Evolutionary conservation across 2,797 vertebrate species (phyloP).

Genomic region (Anguilla anguilla): DNA sequence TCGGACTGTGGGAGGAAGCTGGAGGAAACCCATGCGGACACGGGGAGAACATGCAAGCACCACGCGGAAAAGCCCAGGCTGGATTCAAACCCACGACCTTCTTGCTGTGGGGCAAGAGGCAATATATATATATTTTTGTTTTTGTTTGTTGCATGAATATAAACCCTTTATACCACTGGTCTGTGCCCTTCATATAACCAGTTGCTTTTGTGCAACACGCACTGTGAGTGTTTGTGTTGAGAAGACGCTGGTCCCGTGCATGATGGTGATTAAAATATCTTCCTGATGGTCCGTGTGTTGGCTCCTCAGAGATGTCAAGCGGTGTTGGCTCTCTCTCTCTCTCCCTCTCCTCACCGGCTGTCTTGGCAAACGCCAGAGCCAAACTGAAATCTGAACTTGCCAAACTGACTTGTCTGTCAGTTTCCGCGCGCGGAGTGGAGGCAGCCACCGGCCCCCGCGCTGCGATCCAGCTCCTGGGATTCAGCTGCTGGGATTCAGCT

Average conservation of each 20-base stretch:
- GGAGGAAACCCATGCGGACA: no score
- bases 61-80: no score
- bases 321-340: not conserved
- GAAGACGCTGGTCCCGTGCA: not conserved
- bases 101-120: no score
- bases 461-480: constrained; percentile 60
- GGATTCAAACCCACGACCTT: no score
- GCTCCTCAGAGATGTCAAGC: not conserved
- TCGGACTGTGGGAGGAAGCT: no score
- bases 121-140: no score
- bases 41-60: no score
- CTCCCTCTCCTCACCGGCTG: not conserved
- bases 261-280: not conserved
- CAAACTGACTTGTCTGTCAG: constrained; percentile 1
- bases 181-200: no score
- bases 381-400: not conserved
- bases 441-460: not conserved
- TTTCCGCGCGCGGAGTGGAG: not conserved
- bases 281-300: not conserved
- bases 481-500: constrained; percentile 26
- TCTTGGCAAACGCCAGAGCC: not conserved
- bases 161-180: no score
- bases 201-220: not conserved
- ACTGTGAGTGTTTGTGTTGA: not conserved
- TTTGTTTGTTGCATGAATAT: no score